Percentiles rank a stretch among this genome's conserved stretches.
These are phyloP conservation scores for Drosophila pandora DNA, from an alignment of 1,140 invertebrate genomes.

Conservation along the genomic window DNA sequence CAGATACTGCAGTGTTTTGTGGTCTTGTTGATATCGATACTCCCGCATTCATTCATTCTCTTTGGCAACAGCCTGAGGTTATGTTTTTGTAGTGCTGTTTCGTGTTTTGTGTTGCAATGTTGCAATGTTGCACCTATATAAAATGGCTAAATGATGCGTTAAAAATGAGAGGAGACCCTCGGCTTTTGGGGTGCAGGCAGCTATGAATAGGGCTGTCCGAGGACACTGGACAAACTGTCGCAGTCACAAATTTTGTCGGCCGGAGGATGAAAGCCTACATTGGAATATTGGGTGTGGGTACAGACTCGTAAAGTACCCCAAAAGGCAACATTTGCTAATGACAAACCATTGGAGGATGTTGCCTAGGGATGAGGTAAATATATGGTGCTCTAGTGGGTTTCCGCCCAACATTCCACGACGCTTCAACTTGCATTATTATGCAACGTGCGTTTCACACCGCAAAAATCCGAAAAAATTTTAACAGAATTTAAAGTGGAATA, in stretches of 20 bases:
- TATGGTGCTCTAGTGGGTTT: slow-evolving; percentile 41
- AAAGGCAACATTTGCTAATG: slow-evolving; percentile 77
- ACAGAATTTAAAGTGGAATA: slow-evolving; percentile 1
- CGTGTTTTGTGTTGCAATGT: slow-evolving; percentile 36
- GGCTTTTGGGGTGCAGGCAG: background rate
- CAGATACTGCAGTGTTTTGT: slow-evolving; percentile 31
- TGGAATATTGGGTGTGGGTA: slow-evolving; percentile 27
- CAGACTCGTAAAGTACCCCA: slow-evolving; percentile 59
- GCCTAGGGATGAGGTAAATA: slow-evolving; percentile 15
- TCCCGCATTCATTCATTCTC: slow-evolving; percentile 47
- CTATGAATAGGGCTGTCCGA: background rate
- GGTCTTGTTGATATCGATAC: slow-evolving; percentile 40
- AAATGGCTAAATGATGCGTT: slow-evolving; percentile 74
- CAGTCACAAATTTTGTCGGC: slow-evolving; percentile 76
- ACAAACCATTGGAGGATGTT: slow-evolving; percentile 64
- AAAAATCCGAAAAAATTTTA: slow-evolving; percentile 16
- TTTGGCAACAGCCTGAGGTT: slow-evolving; percentile 55
- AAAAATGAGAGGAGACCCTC: slow-evolving; percentile 46
- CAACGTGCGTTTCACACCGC: slow-evolving; percentile 61
- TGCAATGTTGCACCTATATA: slow-evolving; percentile 72
- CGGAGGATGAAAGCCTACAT: slow-evolving; percentile 37
- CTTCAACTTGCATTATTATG: slow-evolving; percentile 72
- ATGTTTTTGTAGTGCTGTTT: slow-evolving; percentile 23
- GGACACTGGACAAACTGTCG: slow-evolving; percentile 57
- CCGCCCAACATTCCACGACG: background rate